Evolutionary conservation across 1,140 invertebrate genomes (phyloP).

Genomic region (Coenobita brevimanus): DNA sequence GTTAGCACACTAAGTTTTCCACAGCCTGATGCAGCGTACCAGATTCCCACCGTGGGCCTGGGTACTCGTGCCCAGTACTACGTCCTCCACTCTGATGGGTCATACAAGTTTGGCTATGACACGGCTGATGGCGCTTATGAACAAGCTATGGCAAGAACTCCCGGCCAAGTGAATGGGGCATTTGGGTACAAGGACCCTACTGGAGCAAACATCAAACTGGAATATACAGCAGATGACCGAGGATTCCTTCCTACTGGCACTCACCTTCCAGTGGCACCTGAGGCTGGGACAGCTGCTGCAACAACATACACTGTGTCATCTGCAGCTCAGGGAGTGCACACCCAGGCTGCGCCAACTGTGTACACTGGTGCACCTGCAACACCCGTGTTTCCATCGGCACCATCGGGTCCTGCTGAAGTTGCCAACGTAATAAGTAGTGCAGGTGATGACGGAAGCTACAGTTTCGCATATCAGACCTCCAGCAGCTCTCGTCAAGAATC

Average conservation of each 20-base stretch:
- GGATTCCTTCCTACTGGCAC: slow-evolving; percentile 18
- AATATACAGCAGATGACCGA: slow-evolving; percentile 52
- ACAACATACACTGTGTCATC: not conserved
- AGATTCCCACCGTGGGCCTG: slow-evolving; percentile 35
- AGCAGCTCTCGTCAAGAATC: slow-evolving; percentile 37
- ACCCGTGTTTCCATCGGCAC: not conserved
- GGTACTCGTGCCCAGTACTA: slow-evolving; percentile 44
- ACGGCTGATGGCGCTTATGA: slow-evolving; percentile 27
- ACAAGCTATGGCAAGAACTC: slow-evolving; percentile 34
- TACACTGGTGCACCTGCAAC: not conserved
- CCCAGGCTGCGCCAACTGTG: too few relatives aligned
- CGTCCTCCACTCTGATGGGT: slow-evolving; percentile 47
- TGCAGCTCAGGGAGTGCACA: not conserved
- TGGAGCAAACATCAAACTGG: slow-evolving; percentile 36
- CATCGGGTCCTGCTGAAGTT: slow-evolving; percentile 11
- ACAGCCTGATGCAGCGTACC: slow-evolving; percentile 40
- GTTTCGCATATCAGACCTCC: slow-evolving; percentile 10
- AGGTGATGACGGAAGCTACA: slow-evolving; percentile 33
- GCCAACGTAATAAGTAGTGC: not conserved
- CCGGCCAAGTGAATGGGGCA: slow-evolving; percentile 14
- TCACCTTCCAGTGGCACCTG: slow-evolving; percentile 43
- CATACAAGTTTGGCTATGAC: slow-evolving; percentile 52
- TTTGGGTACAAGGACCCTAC: slow-evolving; percentile 52
- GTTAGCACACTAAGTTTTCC: slow-evolving; percentile 59
- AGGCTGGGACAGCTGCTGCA: not conserved